phyloP scores from a whole-genome alignment of 1,140 invertebrate species.

The Matsumurasca onukii region DNA sequence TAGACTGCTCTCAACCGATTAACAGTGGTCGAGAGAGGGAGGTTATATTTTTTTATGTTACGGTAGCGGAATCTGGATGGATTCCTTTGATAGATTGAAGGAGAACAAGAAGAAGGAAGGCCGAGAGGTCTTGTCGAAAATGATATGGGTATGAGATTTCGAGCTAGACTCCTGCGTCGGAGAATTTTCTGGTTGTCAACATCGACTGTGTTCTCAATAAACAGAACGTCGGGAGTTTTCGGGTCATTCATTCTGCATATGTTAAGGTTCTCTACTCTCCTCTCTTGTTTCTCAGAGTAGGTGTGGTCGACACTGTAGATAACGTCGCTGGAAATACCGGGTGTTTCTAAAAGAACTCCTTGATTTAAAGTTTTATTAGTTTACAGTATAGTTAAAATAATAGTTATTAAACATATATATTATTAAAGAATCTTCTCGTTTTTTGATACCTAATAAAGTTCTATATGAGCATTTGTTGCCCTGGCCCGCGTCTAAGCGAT shows the following conservation, averaged over 20 bases:
- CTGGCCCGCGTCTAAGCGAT: no score
- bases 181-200: conserved; percentile 9
- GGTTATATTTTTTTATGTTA: conserved; percentile 29
- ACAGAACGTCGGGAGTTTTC: neutral
- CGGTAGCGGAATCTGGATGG: conserved; percentile 22
- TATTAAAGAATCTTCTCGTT: no score
- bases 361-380: no score
- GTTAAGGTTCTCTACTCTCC: neutral
- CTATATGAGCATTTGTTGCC: no score
- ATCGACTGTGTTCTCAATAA: conserved; percentile 12
- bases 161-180: neutral
- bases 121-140: conserved; percentile 28
- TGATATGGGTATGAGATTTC: conserved; percentile 19
- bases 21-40: conserved; percentile 28
- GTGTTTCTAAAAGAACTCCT: no score
- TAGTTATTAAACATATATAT: no score
- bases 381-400: no score
- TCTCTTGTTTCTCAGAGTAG: neutral
- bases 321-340: conserved; percentile 1
- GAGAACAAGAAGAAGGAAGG: conserved; percentile 21
- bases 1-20: conserved; percentile 27
- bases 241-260: neutral
- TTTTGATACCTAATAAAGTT: no score
- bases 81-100: conserved; percentile 16
- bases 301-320: neutral